Evolutionary conservation across 1,140 invertebrate species (phyloP).

Genomic region (Scaptomyza graminum): DNA sequence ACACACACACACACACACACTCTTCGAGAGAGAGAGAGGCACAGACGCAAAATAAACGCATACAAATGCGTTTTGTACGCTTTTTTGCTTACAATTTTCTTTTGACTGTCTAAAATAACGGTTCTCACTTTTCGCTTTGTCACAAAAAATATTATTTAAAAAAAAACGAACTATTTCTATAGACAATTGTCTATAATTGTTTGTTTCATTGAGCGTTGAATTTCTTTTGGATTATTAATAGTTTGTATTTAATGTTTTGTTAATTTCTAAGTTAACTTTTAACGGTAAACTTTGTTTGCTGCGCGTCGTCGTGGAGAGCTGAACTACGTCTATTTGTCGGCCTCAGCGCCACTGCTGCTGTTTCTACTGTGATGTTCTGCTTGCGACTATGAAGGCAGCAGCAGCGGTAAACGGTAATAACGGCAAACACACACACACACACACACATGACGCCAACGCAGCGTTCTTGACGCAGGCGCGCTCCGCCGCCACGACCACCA

Average conservation of each 20-base stretch:
- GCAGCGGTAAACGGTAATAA: constrained; percentile 13
- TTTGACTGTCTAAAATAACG: constrained; percentile 22
- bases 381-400: constrained; percentile 9
- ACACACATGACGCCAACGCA: constrained; percentile 23
- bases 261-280: constrained; percentile 29
- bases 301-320: constrained; percentile 73
- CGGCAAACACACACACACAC: constrained; percentile 8
- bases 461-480: constrained; percentile 66
- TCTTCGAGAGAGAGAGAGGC: not conserved
- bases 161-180: not conserved
- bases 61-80: constrained; percentile 24
- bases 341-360: constrained; percentile 31
- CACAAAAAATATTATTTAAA: constrained; percentile 9
- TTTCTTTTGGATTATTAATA: constrained; percentile 1
- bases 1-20: constrained; percentile 1
- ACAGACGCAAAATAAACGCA: constrained; percentile 3
- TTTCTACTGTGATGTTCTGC: constrained; percentile 5
- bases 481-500: constrained; percentile 50
- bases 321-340: constrained; percentile 77
- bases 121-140: constrained; percentile 36
- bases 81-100: constrained; percentile 32
- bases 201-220: not conserved
- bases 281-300: constrained; percentile 55
- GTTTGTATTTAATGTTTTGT: constrained; percentile 23
- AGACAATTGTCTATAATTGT: not conserved